Conservation (phyloP, 2,888 invertebrate genomes). For the Myathropa florea region DNA sequence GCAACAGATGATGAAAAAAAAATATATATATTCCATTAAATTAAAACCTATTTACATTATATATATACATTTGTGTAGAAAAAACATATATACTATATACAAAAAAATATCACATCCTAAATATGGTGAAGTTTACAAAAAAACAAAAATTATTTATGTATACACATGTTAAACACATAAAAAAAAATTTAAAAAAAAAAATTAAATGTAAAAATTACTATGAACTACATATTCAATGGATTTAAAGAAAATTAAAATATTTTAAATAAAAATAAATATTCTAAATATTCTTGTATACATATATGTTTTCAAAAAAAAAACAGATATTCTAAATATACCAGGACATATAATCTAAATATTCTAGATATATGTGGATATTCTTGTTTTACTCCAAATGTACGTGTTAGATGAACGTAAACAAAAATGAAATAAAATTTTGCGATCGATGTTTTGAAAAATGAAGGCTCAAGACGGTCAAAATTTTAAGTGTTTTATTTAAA, state of each 20-base stretch:
- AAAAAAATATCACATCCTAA: neutral
- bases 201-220: conserved; percentile 7
- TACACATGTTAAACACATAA: too few species aligned
- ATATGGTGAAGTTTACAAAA: neutral
- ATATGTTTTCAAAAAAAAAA: neutral
- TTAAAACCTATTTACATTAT: too few species aligned
- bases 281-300: conserved; percentile 23
- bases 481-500: too few species aligned
- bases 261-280: conserved; percentile 10
- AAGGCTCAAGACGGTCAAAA: too few species aligned
- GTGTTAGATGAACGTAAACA: too few species aligned
- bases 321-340: neutral
- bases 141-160: too few species aligned
- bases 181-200: neutral
- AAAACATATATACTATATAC: neutral
- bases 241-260: conserved; percentile 14
- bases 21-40: neutral
- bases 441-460: too few species aligned
- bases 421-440: too few species aligned
- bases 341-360: neutral
- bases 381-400: neutral
- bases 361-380: neutral
- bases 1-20: neutral
- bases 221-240: conserved; percentile 21
- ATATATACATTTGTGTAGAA: neutral